Base-by-base conservation (phyloP, 2,113 vertebrate species). In the Pelodiscus sinensis region DNA sequence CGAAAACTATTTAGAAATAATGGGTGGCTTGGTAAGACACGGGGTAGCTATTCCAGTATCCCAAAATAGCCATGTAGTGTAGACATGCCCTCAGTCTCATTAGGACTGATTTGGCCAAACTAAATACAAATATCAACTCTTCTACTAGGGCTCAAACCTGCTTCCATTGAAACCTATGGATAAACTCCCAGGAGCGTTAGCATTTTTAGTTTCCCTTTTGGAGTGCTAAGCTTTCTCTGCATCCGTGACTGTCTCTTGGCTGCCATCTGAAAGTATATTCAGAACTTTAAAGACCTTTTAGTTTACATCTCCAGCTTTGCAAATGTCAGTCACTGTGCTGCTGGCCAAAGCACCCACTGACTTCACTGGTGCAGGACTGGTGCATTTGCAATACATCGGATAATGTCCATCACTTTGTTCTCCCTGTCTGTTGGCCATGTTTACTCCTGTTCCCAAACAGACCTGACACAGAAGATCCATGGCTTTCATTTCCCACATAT, bases 91-190 rank as follows among this genome's bases (percentile, higher is more conserved):
- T 90, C 89, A 90, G 80, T 85, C 86, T 86, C 85, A 27, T 68
- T 89, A 19, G 0, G 1, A 31, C 11, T 55, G 55, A 89, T 31
- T 82, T 91, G 65, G 52, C 57, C 68, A 93, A 95, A 92, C 52
- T 78, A 79, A 93, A 92, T 87, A 91, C 92, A 92, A 96, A 93
- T 15, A 35, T 71, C n/a, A 84, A 27, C 52, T 91, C 88, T 93
- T 92, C 35, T 93, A 95, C 94, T 94, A 95, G 91, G 94, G 86
- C 65, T 95, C 92, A 97, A 58, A n/a, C n/a, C 78, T 82, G 38
- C 25, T 89, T 16, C n/a, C 12, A 15, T 84, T 68, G 85, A 89
- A 94, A 13, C 31, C 79, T 89, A 78, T n/a, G 91, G 84, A 55
- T 94, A 92, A 90, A 84, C n/a, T 68, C 38, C 22, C 0, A 0